Evolutionary conservation across 2,113 vertebrate species (phyloP).

Genomic region (Pelecanoides urinatrix): DNA sequence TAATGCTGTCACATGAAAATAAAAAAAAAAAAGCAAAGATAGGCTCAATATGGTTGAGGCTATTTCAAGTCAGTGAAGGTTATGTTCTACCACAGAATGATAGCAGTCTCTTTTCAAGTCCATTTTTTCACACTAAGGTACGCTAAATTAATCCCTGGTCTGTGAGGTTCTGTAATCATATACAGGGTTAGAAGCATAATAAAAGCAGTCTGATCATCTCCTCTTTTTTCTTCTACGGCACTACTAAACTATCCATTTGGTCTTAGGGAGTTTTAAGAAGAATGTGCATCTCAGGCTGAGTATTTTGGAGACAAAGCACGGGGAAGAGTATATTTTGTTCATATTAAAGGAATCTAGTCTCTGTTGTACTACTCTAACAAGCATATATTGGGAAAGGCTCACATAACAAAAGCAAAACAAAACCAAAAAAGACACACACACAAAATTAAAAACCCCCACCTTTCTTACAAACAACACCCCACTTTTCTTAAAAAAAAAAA

Average conservation of each 20-base stretch:
- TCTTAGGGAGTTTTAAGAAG: background rate
- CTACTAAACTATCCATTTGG: background rate
- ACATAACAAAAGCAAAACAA: background rate
- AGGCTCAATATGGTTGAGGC: background rate
- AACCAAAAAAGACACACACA: background rate
- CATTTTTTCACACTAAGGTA: background rate
- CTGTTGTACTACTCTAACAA: background rate
- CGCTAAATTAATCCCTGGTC: background rate
- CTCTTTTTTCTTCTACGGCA: background rate
- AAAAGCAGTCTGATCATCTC: background rate
- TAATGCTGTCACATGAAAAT: background rate
- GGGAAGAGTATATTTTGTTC: background rate
- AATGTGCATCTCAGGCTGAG: background rate
- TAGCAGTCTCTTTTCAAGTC: background rate
- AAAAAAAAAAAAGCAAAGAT: background rate
- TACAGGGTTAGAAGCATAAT: background rate
- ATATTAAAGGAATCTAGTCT: background rate
- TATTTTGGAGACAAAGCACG: background rate
- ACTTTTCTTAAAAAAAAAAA: background rate
- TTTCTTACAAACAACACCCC: background rate
- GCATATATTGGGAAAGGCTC: background rate
- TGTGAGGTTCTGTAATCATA: background rate
- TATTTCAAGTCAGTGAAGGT: background rate
- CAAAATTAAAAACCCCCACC: background rate
- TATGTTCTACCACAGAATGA: background rate